Percentiles rank a stretch among this genome's conserved stretches.
These are phyloP conservation scores for Heliconius hortense DNA, from an alignment of 2,888 invertebrate species.

Conservation along the genomic window DNA sequence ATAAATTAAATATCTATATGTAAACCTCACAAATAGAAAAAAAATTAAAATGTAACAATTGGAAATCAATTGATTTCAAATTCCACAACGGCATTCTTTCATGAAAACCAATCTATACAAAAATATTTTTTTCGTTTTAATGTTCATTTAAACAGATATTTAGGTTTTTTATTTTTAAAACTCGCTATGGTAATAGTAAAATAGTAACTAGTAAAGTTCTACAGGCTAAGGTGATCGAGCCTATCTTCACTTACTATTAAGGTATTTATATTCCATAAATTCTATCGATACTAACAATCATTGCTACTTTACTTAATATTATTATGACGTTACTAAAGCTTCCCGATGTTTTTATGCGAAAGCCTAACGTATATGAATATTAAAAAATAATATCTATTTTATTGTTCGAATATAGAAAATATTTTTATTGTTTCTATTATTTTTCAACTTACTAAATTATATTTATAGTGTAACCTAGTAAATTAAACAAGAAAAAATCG, in stretches of 20 bases:
- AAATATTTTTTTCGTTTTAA: neutral
- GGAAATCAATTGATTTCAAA: no score
- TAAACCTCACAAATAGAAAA: no score
- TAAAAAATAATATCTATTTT: neutral
- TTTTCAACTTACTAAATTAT: no score
- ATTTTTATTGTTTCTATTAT: no score
- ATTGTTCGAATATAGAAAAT: no score
- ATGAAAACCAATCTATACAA: no score
- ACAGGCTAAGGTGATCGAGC: constrained; percentile 30
- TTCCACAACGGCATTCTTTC: no score
- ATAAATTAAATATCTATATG: no score
- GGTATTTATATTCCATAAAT: constrained; percentile 28
- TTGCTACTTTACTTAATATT: constrained; percentile 19
- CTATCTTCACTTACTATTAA: constrained; percentile 24
- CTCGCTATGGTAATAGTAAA: neutral
- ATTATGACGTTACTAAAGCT: neutral
- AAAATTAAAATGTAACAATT: no score
- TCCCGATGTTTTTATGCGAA: neutral
- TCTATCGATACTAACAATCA: constrained; percentile 18
- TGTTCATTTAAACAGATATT: neutral
- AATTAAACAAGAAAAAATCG: no score
- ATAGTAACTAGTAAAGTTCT: neutral
- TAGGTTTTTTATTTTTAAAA: neutral
- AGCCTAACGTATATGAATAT: neutral
- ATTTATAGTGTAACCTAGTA: no score